Base-by-base conservation (phyloP, 1,140 invertebrate species). In the Theocolax elegans region DNA sequence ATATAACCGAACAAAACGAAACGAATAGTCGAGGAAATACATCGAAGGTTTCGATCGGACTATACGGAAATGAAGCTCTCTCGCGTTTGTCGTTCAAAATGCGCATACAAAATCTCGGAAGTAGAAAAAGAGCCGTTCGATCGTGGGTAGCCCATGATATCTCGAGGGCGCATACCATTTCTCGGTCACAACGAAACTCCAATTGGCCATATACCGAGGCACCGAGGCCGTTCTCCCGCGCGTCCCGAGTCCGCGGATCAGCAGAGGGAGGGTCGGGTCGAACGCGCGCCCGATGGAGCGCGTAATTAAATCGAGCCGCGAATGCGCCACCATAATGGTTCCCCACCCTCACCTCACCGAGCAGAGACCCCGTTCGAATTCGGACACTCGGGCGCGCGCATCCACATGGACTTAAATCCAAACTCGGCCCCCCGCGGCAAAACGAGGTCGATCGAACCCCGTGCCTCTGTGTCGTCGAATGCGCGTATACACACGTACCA, bases 271-370 rank as follows among this genome's bases (percentile, higher is more conserved):
- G 51, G 15, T 10, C 10, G 4, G 1, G 17, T 10, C 19, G 25
- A 4, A 15, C 15, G 44, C 58, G 48, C 19, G 40, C n/a, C 17
- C 38, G 58, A 69, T 46, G 58, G 49, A 62, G 58, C 59, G 49
- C 48, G 49, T 69, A 69, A 69, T 69, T 69, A 69, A 69, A 63
- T 69, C 25, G 44, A 68, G 21, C 35, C 46, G 35, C 48, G 58
- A 44, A 35, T 56, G 40, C 64, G 31, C 25, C 29, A 51, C 19
- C 56, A 44, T 68, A 60, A 60, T 60, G 56, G 23, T 29, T 17
- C 4, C 4, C 17, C n/a, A 13, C 19, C 59, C 42, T n/a, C 25
- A 25, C 29, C 25, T 31, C 51, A 8, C 51, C 46, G 46, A 3
- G 21, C 2, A 21, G 4, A 21, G 44, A 10, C 6, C 15, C 3